These are phyloP conservation scores for Xylocopa sonorina DNA, from an alignment of 1,140 invertebrate species.

Conservation along the genomic window DNA sequence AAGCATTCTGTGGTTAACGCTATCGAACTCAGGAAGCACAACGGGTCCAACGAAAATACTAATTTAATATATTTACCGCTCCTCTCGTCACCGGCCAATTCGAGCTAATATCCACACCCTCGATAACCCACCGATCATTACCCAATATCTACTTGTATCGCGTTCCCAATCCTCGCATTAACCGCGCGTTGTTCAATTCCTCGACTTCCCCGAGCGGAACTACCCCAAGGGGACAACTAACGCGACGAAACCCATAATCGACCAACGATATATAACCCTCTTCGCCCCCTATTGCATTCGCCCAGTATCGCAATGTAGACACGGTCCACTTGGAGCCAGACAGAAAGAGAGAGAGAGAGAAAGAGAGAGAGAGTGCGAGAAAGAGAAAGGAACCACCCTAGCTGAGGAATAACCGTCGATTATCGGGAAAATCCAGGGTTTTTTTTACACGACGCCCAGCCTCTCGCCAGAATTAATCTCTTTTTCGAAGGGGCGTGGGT, in stretches of 20 bases:
- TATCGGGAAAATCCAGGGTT: slow-evolving; percentile 54
- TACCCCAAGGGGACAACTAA: not conserved
- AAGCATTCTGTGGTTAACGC: too few relatives aligned
- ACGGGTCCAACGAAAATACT: too few relatives aligned
- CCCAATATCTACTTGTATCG: not conserved
- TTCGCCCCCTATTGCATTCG: not conserved
- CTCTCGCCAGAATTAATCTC: slow-evolving; percentile 46
- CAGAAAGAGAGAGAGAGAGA: too few relatives aligned
- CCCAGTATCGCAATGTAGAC: too few relatives aligned
- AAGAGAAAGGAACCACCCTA: slow-evolving; percentile 49
- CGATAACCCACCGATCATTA: not conserved
- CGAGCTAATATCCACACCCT: too few relatives aligned
- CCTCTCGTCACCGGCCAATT: too few relatives aligned
- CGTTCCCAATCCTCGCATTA: not conserved
- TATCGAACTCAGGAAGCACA: too few relatives aligned
- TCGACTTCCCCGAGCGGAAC: not conserved
- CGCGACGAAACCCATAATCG: slow-evolving; percentile 7
- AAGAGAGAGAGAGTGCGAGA: not conserved
- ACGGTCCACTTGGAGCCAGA: too few relatives aligned
- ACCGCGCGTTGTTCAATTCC: not conserved
- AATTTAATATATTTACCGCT: too few relatives aligned
- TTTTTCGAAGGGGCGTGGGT: too few relatives aligned
- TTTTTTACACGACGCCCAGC: slow-evolving; percentile 11
- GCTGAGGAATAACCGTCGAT: slow-evolving; percentile 57
- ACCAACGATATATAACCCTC: slow-evolving; percentile 1